Base-by-base conservation (phyloP, 1,140 invertebrate species). In the Pseudobourletiella spinata region DNA sequence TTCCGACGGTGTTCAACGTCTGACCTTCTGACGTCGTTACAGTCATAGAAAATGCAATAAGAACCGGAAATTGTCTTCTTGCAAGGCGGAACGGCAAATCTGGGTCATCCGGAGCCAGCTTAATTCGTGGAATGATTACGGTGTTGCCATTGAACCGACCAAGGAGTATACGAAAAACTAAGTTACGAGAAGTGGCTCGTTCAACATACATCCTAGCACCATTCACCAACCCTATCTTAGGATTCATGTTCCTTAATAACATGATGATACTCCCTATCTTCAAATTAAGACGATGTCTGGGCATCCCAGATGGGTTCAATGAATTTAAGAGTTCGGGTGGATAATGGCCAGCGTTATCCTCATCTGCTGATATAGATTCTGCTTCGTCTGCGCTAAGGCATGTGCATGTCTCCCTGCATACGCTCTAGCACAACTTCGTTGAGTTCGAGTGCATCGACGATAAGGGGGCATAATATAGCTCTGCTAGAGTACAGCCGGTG, bases 1-100 rank as follows among this genome's bases (percentile, higher is more conserved):
- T 28, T 11, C 71, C 69, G 55, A 69, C 62, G 39, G 55, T 62
- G 6, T 63, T 46, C 14, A 72, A 66, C 3, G 69, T 72, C 63
- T 71, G 69, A 22, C 71, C 65, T 66, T 72, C 71, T 14, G 71
- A 63, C 51, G 70, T 72, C 57, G 72, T 72, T 11, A 72, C 71
- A 11, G 70, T 71, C 59, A 72, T 70, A 25, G 69, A 64, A 64
- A 67, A 72, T 8, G 69, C 61, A 15, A 72, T 29, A 26, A 39
- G 22, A 1, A 70, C 48, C 1, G 68, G 59, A 35, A 63, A 63
- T 22, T 63, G 61, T 22, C 61, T 25, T 26, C 59, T 22, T 44
- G 2, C 6, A 3, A 56, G 26, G 14, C 26, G 39, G 26, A 61
- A 55, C 20, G 59, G 58, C 16, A 60, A 20, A 22, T 39, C 59